Evolutionary conservation across 2,113 vertebrate genomes (phyloP).

Genomic region (Ariopsis seemanni): DNA sequence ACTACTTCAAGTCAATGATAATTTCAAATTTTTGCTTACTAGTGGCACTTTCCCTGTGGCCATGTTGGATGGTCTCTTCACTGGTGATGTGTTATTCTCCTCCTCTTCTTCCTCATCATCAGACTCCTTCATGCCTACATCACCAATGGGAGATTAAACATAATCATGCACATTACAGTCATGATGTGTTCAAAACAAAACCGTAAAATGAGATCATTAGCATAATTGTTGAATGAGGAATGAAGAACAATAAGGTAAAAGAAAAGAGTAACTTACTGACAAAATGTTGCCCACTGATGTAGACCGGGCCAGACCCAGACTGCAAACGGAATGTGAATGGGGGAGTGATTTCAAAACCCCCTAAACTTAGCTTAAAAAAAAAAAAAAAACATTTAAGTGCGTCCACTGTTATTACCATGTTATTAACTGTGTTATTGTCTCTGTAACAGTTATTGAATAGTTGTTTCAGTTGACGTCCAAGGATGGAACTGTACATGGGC

Average conservation of each 20-base stretch:
- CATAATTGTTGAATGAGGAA: not conserved
- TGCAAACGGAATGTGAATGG: constrained; percentile 77
- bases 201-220: not conserved
- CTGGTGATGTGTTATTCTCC: constrained; percentile 75
- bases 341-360: constrained; percentile 79
- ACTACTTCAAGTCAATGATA: not conserved
- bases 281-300: constrained; percentile 80
- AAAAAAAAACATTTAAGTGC: not conserved
- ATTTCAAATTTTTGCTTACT: not conserved
- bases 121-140: constrained; percentile 72
- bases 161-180: not conserved
- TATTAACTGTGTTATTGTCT: not conserved
- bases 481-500: not conserved
- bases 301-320: constrained; percentile 75
- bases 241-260: not conserved
- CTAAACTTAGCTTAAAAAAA: constrained; percentile 70
- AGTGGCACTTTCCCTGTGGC: constrained; percentile 61
- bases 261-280: constrained; percentile 69
- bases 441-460: not conserved
- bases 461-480: not conserved
- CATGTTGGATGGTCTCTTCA: constrained; percentile 70
- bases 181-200: not conserved
- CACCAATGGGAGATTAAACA: not conserved
- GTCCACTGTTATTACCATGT: not conserved
- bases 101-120: constrained; percentile 73